Evolutionary conservation across 2,113 vertebrate species (phyloP), one percentile per base, ranked within the genome.

Genomic region (Poeciliopsis prolifica): DNA sequence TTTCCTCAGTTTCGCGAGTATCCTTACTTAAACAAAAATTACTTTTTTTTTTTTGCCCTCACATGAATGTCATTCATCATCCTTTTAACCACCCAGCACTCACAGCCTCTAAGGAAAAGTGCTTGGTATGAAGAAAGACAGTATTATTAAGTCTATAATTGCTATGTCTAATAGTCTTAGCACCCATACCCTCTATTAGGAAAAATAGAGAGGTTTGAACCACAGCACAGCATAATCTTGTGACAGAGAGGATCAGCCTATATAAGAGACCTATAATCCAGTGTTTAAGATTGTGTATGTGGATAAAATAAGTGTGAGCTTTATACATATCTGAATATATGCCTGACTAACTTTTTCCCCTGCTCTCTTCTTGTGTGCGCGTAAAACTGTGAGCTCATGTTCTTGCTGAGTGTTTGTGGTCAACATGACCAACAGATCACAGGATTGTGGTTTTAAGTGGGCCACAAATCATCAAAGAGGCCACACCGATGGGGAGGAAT

Each of bases 201-300:
- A 61, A 89, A 92, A 91, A 91, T 81, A 88, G 83, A 91, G 87
- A 58, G 89, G 82, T 88, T 90, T 89, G 84, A 82, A 92, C 89
- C 85, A 73, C 72, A 72, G 72, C 77, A 83, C 83, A 77, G 78
- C 30, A 10, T 22, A 78, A 61, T 65, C 82, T 78, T 78, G 76
- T 89, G 82, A 85, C 79, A 76, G 79, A 70, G 28, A 9, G 35
- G 74, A 79, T 81, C 70, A 72, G 75, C 65, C 44, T 84, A 79
- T 81, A 77, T 80, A 68, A 85, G 72, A 70, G 31, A 77, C 33
- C 70, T 72, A 85, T 84, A 88, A 81, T 65, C 89, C 66, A 76
- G 62, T 61, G 44, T 77, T 24, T 70, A 26, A 15, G 42, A 22
- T 17, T 61, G 61, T 63, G 58, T 74, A 44, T 70, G 79, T 70